A percentile compares a stretch with the other conserved stretches of the same genome.
Evolutionary conservation across 2,888 invertebrate species (phyloP).

Genomic region (Amaurobius ferox): DNA sequence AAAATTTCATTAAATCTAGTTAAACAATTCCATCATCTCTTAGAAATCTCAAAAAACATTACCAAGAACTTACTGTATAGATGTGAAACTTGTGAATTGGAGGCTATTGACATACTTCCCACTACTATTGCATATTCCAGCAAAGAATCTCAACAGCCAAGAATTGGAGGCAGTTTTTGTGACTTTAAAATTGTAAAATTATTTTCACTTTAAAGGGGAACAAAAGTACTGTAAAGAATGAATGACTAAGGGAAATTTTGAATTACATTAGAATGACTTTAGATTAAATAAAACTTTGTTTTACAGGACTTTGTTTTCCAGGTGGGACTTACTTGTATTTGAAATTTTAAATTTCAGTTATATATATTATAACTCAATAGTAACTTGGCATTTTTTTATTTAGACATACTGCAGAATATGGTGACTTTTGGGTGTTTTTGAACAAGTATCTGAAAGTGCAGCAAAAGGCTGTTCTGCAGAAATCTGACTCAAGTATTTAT

Average conservation of each 20-base stretch:
- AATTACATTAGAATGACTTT: background rate
- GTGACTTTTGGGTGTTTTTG: conserved; percentile 74
- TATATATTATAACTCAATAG: background rate
- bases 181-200: too few species aligned
- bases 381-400: background rate
- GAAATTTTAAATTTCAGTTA: background rate
- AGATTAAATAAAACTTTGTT: background rate
- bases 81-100: too few species aligned
- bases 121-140: too few species aligned
- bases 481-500: background rate
- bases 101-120: too few species aligned
- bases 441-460: conserved; percentile 70
- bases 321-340: background rate
- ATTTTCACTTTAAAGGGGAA: too few species aligned
- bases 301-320: background rate
- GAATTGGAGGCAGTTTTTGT: too few species aligned
- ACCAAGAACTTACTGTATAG: too few species aligned
- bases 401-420: conserved; percentile 70
- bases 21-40: too few species aligned
- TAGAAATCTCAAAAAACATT: too few species aligned
- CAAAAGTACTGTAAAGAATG: too few species aligned
- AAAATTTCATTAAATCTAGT: too few species aligned
- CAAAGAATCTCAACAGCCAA: too few species aligned
- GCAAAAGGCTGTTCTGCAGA: conserved; percentile 55
- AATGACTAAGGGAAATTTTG: background rate